Percentiles rank a stretch among this genome's conserved stretches.
These are phyloP conservation scores for Acomys russatus DNA, from an alignment of 2,797 vertebrate genomes.

Conservation along the genomic window DNA sequence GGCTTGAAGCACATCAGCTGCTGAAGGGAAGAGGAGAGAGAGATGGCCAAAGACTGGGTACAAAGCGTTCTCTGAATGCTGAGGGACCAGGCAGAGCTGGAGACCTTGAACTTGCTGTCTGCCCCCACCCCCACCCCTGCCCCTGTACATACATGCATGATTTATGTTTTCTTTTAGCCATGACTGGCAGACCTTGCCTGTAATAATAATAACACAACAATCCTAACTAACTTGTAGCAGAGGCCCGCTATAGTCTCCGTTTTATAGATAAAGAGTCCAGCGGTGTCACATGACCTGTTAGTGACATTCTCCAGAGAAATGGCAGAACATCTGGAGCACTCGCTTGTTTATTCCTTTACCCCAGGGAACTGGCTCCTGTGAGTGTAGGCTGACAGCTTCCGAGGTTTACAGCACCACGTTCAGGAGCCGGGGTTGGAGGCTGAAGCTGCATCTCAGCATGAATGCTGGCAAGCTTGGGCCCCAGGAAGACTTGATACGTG, in stretches of 20 bases:
- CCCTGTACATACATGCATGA: rapidly evolving
- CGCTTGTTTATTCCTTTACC: background rate
- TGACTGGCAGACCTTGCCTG: background rate
- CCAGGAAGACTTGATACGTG: background rate
- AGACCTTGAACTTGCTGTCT: background rate
- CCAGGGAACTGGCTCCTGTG: too few species aligned
- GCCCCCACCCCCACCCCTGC: too few species aligned
- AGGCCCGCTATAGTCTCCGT: background rate
- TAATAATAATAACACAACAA: background rate
- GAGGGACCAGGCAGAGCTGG: background rate
- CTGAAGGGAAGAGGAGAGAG: background rate
- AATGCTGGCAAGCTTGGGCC: background rate
- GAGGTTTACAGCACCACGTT: background rate
- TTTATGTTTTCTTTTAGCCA: background rate
- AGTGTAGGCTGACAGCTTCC: background rate
- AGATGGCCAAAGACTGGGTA: background rate
- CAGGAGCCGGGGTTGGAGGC: background rate
- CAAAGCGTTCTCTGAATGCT: background rate
- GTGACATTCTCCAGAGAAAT: background rate
- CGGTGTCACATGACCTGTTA: background rate
- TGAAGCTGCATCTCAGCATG: background rate
- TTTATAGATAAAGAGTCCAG: slow-evolving; percentile 40
- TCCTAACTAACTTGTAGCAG: background rate
- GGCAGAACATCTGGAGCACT: background rate
- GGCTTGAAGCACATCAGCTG: background rate